Percentiles rank a stretch among this genome's conserved stretches.
Evolutionary conservation across 1,140 invertebrate genomes (phyloP).

Genomic region (Lasioglossum baleicum): DNA sequence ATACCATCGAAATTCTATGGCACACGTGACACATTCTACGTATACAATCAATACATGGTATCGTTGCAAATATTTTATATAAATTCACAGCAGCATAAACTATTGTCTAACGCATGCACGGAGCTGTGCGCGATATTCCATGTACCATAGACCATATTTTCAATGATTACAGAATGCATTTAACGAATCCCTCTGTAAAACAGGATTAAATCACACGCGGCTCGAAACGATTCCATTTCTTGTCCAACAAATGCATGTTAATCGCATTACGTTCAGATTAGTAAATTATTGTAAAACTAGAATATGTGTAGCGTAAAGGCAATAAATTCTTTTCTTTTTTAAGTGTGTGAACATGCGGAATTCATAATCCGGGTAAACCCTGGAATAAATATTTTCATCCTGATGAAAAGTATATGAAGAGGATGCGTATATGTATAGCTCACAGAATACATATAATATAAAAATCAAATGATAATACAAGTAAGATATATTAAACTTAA

Average conservation of each 20-base stretch:
- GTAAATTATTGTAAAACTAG: constrained; percentile 11
- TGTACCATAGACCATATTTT: background rate
- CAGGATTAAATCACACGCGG: background rate
- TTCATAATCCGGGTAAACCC: background rate
- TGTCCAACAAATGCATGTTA: background rate
- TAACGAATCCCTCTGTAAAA: background rate
- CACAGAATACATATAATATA: no score
- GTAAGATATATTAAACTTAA: no score
- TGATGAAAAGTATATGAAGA: background rate
- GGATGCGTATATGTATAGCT: background rate
- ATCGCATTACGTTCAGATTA: constrained; percentile 9
- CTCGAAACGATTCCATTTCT: background rate
- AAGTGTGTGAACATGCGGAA: background rate
- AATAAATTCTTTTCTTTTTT: background rate
- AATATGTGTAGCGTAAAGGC: background rate
- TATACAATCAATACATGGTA: no score
- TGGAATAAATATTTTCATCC: background rate
- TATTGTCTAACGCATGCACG: background rate
- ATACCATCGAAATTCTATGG: no score
- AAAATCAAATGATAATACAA: no score
- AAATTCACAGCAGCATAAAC: background rate
- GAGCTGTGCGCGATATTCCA: background rate
- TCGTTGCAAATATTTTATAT: background rate
- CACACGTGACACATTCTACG: no score
- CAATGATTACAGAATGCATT: background rate